phyloP scores from a whole-genome alignment of 2,888 invertebrate species.

The Nudaria mundana region DNA sequence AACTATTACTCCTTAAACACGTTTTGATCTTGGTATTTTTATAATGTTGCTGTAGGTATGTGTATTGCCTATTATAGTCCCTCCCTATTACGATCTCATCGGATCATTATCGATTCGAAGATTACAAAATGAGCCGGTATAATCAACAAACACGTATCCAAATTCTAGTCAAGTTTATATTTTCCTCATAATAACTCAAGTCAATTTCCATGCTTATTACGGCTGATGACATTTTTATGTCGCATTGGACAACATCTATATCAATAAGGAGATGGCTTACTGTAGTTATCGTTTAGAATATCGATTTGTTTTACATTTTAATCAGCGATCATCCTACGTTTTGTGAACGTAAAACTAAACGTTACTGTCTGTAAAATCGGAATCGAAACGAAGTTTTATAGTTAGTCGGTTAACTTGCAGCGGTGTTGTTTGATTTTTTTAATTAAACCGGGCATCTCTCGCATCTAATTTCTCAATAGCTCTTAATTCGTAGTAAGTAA shows the following conservation, averaged over 20 bases:
- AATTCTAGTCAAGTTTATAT: slow-evolving; percentile 2
- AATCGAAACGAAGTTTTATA: slow-evolving; percentile 32
- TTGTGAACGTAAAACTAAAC: slow-evolving; percentile 2
- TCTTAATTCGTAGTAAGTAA: slow-evolving; percentile 56
- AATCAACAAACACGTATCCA: slow-evolving; percentile 5
- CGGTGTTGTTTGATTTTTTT: slow-evolving; percentile 38
- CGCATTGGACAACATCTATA: slow-evolving; percentile 21
- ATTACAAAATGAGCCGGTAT: not conserved
- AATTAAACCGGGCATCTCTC: slow-evolving; percentile 45
- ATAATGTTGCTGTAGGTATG: not conserved
- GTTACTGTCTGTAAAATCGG: slow-evolving; percentile 32
- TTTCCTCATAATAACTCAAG: not conserved
- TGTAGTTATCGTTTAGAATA: slow-evolving; percentile 12
- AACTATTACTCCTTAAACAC: not conserved
- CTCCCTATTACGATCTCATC: not conserved
- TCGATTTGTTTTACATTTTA: slow-evolving; percentile 34
- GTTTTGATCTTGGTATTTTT: not conserved
- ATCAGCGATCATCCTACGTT: slow-evolving; percentile 21
- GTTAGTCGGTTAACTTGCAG: slow-evolving; percentile 39
- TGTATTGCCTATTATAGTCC: not conserved
- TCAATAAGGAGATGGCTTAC: slow-evolving; percentile 24
- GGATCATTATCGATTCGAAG: slow-evolving; percentile 1
- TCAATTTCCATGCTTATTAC: slow-evolving; percentile 18
- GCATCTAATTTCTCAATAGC: slow-evolving; percentile 43
- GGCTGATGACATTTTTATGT: slow-evolving; percentile 22